A percentile compares a stretch with the other conserved stretches of the same genome.
Evolutionary conservation across 2,797 vertebrate species (phyloP).

Genomic region (Notolepis coatsorum): DNA sequence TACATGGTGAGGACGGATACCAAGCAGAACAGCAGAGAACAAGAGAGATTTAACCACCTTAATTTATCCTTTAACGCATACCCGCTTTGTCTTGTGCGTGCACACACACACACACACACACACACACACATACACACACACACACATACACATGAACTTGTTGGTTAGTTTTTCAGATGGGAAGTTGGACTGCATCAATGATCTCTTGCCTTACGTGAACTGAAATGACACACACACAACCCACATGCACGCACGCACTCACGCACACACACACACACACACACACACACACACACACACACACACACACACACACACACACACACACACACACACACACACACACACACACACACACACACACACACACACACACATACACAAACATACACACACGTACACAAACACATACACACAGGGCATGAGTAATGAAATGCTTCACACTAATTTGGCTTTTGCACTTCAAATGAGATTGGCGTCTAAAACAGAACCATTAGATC

Average conservation of each 20-base stretch:
- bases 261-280: not conserved
- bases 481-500: constrained; percentile 89
- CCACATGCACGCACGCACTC: no score
- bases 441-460: constrained; percentile 79
- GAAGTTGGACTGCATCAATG: constrained; percentile 71
- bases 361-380: not conserved
- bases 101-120: not conserved
- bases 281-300: not conserved
- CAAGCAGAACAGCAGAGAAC: constrained; percentile 37
- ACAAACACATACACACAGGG: constrained; percentile 13
- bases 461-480: constrained; percentile 83
- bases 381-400: not conserved
- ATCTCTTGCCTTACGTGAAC: constrained; percentile 60
- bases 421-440: constrained; percentile 78
- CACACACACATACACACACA: constrained; percentile 10
- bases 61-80: constrained; percentile 37
- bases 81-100: no score
- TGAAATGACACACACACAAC: constrained; percentile 10
- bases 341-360: not conserved
- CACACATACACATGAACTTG: not conserved
- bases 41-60: constrained; percentile 49
- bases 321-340: not conserved
- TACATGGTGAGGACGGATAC: constrained; percentile 46
- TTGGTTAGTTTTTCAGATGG: constrained; percentile 23
- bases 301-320: not conserved